Evolutionary conservation across 1,140 invertebrate species (phyloP), one percentile per base, ranked within the genome.

Genomic region (Bombus breviceps): DNA sequence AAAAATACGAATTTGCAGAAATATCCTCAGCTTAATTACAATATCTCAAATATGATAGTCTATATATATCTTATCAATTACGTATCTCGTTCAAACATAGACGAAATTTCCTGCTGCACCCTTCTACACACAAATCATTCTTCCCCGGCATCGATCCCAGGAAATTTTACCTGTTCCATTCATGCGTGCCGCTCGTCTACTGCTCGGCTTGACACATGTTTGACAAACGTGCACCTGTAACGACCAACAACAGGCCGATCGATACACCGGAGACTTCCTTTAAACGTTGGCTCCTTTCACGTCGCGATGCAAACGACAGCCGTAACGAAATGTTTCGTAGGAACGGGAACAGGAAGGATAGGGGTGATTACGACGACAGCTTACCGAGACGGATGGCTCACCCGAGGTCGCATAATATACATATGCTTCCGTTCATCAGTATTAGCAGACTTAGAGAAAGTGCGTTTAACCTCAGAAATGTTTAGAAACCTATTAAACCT

Each of bases 301-400:
- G 68, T 53, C 72, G 64, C 43, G 74, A 62, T n/a, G 41, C 43
- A 68, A 89, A 47, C 76, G 88, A 81, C 85, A 89, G 64, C 72
- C 81, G 62, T 89, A 82, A 90, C 88, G 88, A 89, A 90, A 90
- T 64, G 84, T 83, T 86, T 28, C 84, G 64, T 39, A 34, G 79
- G 86, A 73, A 72, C 64, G 64, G 66, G 83, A 53, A 64, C 59
- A 41, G 75, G 71, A 71, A 77, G 57, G 69, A 78, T 72, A 73
- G 57, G 64, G 74, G 71, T 88, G 81, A 77, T 84, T 88, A 88
- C 75, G 53, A 18, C 71, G 41, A 47, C 71, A 73, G 71, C 13
- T 10, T 10, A 10, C 39, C 39, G 41, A 47, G 41, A 73, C 15
- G 71, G 71, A 73, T 47, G 41, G 32, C n/a, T 3, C 71, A 39